Percentiles rank a stretch among this genome's conserved stretches.
Conservation (phyloP, 2,113 vertebrate species). For the Ardeotis arabs region DNA sequence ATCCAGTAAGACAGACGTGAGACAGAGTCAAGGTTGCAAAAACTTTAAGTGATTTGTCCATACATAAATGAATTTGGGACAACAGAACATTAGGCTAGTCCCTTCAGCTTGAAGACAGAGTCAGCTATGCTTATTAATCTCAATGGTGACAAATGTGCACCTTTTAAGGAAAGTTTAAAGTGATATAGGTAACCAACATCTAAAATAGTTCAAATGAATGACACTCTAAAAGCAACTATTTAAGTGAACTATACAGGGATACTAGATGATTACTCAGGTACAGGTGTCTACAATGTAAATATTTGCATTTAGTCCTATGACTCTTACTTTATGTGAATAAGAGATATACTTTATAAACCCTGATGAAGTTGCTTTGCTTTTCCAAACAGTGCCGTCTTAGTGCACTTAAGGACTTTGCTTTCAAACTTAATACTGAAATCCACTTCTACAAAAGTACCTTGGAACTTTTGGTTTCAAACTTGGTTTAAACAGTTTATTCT, state of each 20-base stretch:
- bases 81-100: not conserved
- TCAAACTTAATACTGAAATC: not conserved
- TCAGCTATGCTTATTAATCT: not conserved
- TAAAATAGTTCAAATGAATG: not conserved
- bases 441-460: not conserved
- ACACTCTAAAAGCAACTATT: not conserved
- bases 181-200: not conserved
- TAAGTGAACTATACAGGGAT: not conserved
- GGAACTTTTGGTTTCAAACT: not conserved
- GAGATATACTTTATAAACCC: not conserved
- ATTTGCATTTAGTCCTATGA: not conserved
- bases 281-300: not conserved
- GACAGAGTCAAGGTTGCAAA: not conserved
- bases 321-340: not conserved
- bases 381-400: not conserved
- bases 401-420: not conserved
- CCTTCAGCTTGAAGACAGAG: not conserved
- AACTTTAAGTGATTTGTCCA: not conserved
- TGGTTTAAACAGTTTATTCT: not conserved
- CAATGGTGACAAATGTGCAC: not conserved
- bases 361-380: not conserved
- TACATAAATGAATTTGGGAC: not conserved
- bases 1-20: not conserved
- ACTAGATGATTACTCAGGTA: not conserved
- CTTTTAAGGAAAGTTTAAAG: not conserved